These are phyloP conservation scores for Apocheima hispidaria DNA, from an alignment of 2,888 invertebrate species.

Conservation along the genomic window DNA sequence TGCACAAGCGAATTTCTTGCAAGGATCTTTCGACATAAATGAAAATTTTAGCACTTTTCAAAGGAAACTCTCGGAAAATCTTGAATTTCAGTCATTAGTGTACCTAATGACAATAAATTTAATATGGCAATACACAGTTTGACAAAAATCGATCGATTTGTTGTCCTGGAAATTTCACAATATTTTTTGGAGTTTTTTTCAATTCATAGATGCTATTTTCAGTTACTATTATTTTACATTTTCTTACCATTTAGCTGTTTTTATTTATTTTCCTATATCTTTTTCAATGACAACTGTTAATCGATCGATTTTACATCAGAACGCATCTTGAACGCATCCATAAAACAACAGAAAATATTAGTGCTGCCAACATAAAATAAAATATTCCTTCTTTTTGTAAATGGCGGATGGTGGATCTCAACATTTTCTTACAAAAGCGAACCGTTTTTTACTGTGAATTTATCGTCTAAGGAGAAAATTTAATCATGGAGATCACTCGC, in stretches of 20 bases:
- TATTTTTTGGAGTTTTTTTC: neutral
- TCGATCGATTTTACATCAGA: slow-evolving; percentile 22
- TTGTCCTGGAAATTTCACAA: neutral
- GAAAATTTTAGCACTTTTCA: slow-evolving; percentile 58
- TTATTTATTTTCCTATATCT: neutral
- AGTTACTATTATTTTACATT: slow-evolving; percentile 5
- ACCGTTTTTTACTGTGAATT: slow-evolving; percentile 60
- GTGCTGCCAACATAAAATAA: slow-evolving; percentile 46
- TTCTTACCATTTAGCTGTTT: slow-evolving; percentile 27
- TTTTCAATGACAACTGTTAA: slow-evolving; percentile 10
- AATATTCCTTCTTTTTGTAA: slow-evolving; percentile 55
- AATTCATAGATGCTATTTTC: neutral
- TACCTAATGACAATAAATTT: slow-evolving; percentile 58
- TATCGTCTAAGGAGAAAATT: slow-evolving; percentile 53
- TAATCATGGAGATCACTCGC: slow-evolving; percentile 90
- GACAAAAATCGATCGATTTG: slow-evolving; percentile 38
- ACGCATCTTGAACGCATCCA: neutral
- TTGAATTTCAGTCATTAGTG: slow-evolving; percentile 73
- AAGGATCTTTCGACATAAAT: slow-evolving; percentile 89
- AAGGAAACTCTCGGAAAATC: slow-evolving; percentile 61
- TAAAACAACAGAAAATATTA: slow-evolving; percentile 1
- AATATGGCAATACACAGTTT: slow-evolving; percentile 57
- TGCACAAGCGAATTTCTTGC: slow-evolving; percentile 92
- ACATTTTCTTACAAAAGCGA: slow-evolving; percentile 71
- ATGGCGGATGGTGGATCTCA: slow-evolving; percentile 80